Conservation (phyloP, 1,140 invertebrate genomes). For the Panagrolaimus sp. region DNA sequence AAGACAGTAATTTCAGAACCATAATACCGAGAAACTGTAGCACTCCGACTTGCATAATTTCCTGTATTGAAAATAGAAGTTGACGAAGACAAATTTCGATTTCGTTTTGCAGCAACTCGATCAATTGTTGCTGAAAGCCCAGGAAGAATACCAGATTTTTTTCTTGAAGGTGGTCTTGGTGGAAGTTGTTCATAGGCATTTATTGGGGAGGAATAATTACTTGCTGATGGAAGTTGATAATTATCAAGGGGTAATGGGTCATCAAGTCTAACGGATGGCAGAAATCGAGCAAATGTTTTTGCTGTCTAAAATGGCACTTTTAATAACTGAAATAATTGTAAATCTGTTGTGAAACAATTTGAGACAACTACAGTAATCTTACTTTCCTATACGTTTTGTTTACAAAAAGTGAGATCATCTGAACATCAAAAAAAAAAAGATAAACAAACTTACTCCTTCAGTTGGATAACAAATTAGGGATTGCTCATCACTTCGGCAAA, state of each 20-base stretch:
- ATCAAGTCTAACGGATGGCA: background rate
- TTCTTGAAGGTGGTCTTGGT: background rate
- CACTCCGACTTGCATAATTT: background rate
- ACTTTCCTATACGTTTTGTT: too few species aligned
- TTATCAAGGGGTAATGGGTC: background rate
- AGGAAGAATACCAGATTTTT: background rate
- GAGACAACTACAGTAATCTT: background rate
- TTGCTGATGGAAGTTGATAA: background rate
- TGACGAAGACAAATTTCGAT: background rate
- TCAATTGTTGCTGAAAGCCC: conserved; percentile 2
- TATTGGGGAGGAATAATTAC: too few species aligned
- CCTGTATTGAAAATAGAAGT: background rate
- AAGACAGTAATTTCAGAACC: background rate
- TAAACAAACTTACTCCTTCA: background rate
- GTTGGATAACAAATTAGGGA: background rate
- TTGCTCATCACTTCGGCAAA: background rate
- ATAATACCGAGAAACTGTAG: background rate
- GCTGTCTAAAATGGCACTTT: background rate
- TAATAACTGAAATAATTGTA: too few species aligned
- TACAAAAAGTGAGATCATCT: too few species aligned
- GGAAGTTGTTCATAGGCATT: background rate
- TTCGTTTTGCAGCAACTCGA: background rate
- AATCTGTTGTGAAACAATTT: too few species aligned
- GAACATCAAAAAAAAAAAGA: too few species aligned
- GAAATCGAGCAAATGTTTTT: background rate